These are phyloP conservation scores for Conistra vaccinii DNA, from an alignment of 2,888 invertebrate genomes.

Conservation along the genomic window DNA sequence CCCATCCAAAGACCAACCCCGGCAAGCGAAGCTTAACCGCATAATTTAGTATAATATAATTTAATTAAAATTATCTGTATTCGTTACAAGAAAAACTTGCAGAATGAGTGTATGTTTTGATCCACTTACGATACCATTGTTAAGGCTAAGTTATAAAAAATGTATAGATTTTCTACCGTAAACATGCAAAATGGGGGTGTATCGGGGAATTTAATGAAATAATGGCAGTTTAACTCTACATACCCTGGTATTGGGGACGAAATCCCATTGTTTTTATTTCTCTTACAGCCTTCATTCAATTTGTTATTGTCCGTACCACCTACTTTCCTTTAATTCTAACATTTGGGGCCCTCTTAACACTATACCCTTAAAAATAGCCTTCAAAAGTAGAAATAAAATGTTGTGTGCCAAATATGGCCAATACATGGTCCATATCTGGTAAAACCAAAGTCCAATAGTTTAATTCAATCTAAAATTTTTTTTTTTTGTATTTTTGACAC, in stretches of 20 bases:
- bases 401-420: background rate
- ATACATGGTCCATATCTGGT: background rate
- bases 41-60: no score
- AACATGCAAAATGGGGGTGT: constrained; percentile 20
- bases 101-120: background rate
- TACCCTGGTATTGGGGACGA: constrained; percentile 88
- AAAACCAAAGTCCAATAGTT: background rate
- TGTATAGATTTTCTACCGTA: constrained; percentile 36
- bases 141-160: background rate
- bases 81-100: background rate
- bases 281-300: constrained; percentile 87
- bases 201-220: constrained; percentile 57
- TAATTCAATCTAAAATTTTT: background rate
- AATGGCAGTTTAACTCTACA: constrained; percentile 83
- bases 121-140: background rate
- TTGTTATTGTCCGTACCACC: constrained; percentile 87
- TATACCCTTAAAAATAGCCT: background rate
- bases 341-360: constrained; percentile 61
- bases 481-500: background rate
- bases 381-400: background rate
- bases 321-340: constrained; percentile 64
- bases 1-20: no score
- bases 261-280: constrained; percentile 79
- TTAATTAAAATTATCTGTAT: background rate
- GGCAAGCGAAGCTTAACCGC: no score